Evolutionary conservation across 2,113 vertebrate genomes (phyloP).

Genomic region (Albula glossodonta): DNA sequence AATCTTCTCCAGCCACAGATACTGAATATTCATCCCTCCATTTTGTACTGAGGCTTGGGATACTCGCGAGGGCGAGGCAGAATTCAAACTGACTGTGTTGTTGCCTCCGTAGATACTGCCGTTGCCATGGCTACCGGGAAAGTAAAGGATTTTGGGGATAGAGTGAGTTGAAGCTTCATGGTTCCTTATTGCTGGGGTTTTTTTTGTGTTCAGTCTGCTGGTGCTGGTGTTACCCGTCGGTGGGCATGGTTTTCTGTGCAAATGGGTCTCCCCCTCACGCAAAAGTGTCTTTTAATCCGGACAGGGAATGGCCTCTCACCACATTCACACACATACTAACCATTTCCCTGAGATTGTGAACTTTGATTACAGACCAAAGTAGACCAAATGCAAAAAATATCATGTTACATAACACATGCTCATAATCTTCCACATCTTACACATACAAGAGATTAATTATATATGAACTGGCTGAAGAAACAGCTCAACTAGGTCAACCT

Average conservation of each 20-base stretch:
- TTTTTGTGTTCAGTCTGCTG: conserved; percentile 5
- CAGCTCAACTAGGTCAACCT: background rate
- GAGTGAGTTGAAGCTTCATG: conserved; percentile 45
- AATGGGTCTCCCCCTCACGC: background rate
- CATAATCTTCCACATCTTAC: background rate
- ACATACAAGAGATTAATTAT: background rate
- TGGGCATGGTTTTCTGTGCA: background rate
- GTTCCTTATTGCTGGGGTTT: conserved; percentile 38
- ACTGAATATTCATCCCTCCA: conserved; percentile 47
- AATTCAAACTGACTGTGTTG: conserved; percentile 53
- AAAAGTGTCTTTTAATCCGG: background rate
- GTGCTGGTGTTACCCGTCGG: conserved; percentile 8
- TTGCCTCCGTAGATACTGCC: conserved; percentile 39
- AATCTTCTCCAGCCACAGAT: conserved; percentile 10
- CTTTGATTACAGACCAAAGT: background rate
- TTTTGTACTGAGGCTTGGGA: conserved; percentile 49
- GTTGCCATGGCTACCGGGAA: conserved; percentile 54
- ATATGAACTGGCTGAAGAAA: background rate
- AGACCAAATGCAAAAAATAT: background rate
- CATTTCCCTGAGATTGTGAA: background rate
- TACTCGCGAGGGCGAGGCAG: conserved; percentile 47
- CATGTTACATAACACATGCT: background rate
- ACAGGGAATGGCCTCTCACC: background rate
- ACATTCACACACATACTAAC: background rate
- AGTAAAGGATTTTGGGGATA: conserved; percentile 51